Evolutionary conservation across 2,797 vertebrate genomes (phyloP), one percentile per base, ranked within the genome.

Genomic region (Pangasius mekongensis): DNA sequence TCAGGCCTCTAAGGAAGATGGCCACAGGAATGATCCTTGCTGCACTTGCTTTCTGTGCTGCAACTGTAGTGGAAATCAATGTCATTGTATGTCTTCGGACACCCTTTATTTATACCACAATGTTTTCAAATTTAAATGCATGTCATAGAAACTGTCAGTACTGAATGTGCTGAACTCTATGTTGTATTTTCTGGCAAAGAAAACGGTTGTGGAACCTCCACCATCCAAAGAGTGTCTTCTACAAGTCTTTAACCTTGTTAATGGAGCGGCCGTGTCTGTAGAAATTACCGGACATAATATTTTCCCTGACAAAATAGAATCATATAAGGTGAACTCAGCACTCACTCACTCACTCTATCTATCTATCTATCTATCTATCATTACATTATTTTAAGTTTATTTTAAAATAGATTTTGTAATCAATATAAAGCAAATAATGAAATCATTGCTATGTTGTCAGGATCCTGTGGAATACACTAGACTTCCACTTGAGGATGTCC

Each of bases 1-100:
- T 62, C 92, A 99, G 98, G 87, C 97, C 98, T 62, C 94, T 99
- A 33, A 97, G 94, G 91, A 99, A 98, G 95, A 99, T 99, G 98
- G 95, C 97, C 39, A 49, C 91, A 2, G 99, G 99, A 87, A 99
- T 99, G 98, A 92, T 98, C 87, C 94, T 99, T 89, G 98, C 97
- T 20, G 97, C 97, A 2, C n/a, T 99, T 92, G 98, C 98, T 0
- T 99, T 99, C 58, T 96, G 93, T 90, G 95, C 97, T 56, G 98
- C 98, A 81, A 95, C 98, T 1, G 1, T 97, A 84, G 95, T 99
- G 93, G 98, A 99, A 94, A 52, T 98, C 88, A 97, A 97, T 86
- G 97, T 98, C 67, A 95, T 96, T 94, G 99, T 99, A 94, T 89
- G 97, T 83, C 36, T 13, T 13, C 27, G 13, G 3, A 84, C 60